phyloP scores from a whole-genome alignment of 1,140 invertebrate genomes.

The Stegodyphus dumicola region DNA sequence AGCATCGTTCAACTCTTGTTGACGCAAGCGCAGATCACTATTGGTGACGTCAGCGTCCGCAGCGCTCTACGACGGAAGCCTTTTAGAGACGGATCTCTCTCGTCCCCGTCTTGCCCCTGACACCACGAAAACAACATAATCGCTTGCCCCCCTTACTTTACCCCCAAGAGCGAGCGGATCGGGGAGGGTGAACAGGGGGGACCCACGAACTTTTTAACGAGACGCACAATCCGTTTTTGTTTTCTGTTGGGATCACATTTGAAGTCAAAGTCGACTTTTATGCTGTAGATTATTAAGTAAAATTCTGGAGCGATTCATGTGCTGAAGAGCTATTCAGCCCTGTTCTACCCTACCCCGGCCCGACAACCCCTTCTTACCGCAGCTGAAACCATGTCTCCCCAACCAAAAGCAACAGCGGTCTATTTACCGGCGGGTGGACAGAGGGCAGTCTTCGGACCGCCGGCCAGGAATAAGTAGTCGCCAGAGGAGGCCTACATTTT shows the following conservation, averaged over 20 bases:
- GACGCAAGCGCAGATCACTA: too few relatives aligned
- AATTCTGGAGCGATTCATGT: neutral
- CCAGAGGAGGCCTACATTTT: conserved; percentile 42
- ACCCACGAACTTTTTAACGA: neutral
- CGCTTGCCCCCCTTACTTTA: conserved; percentile 38
- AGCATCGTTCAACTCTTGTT: neutral
- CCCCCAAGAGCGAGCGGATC: conserved; percentile 38
- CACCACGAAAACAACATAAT: conserved; percentile 40
- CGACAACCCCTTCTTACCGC: conserved; percentile 10
- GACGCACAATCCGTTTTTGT: conserved; percentile 7
- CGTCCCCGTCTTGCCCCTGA: conserved; percentile 18
- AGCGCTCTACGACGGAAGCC: neutral
- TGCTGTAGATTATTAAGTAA: too few relatives aligned
- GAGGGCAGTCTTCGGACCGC: conserved; percentile 27
- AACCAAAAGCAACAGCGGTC: conserved; percentile 5
- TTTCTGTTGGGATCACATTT: conserved; percentile 14
- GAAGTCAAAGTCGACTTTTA: neutral
- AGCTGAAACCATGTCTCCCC: conserved; percentile 22
- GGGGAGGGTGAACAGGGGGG: conserved; percentile 48
- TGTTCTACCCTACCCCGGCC: conserved; percentile 47
- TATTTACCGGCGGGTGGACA: conserved; percentile 7
- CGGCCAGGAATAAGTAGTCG: conserved; percentile 42
- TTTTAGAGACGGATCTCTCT: neutral
- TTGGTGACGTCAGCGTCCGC: conserved; percentile 24
- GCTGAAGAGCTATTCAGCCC: conserved; percentile 26